Evolutionary conservation across 1,140 invertebrate species (phyloP).

Genomic region (Pseudomyrmex pallidus): DNA sequence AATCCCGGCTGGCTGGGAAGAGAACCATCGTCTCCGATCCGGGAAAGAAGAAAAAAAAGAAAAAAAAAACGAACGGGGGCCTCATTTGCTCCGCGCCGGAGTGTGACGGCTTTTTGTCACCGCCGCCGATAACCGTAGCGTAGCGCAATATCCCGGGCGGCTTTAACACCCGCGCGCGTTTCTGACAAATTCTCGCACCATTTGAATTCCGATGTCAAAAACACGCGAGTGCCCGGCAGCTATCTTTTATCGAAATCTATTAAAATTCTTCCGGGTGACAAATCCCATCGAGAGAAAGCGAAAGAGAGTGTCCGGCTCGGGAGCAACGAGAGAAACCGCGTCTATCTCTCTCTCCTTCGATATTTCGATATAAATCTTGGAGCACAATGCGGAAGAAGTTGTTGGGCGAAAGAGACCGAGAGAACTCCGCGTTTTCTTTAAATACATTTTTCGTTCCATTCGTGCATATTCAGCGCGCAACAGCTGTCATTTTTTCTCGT

Average conservation of each 20-base stretch:
- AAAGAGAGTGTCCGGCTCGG: not conserved
- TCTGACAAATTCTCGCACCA: conserved; percentile 65
- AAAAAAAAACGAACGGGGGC: conserved; percentile 54
- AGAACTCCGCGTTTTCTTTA: not conserved
- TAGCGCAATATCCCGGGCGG: conserved; percentile 59
- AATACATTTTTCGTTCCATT: too few species aligned
- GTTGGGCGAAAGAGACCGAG: not conserved
- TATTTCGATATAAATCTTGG: conserved; percentile 51
- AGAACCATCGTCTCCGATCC: conserved; percentile 69
- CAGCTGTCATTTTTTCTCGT: too few species aligned
- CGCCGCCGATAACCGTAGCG: conserved; percentile 56
- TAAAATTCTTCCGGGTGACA: conserved; percentile 58
- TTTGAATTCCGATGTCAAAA: conserved; percentile 44
- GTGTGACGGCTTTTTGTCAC: conserved; percentile 65
- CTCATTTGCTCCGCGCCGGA: conserved; percentile 64
- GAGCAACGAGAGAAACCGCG: conserved; percentile 33
- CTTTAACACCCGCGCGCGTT: conserved; percentile 51
- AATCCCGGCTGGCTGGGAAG: conserved; percentile 51
- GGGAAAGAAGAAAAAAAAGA: conserved; percentile 64
- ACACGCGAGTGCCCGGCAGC: not conserved
- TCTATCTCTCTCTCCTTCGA: too few species aligned
- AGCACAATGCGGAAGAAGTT: conserved; percentile 8
- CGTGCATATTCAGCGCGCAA: too few species aligned
- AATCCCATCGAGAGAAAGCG: conserved; percentile 33
- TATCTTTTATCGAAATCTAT: conserved; percentile 58